A percentile compares a stretch with the other conserved stretches of the same genome.
Conservation (phyloP, 2,888 invertebrate species). For the Theretra japonica region DNA sequence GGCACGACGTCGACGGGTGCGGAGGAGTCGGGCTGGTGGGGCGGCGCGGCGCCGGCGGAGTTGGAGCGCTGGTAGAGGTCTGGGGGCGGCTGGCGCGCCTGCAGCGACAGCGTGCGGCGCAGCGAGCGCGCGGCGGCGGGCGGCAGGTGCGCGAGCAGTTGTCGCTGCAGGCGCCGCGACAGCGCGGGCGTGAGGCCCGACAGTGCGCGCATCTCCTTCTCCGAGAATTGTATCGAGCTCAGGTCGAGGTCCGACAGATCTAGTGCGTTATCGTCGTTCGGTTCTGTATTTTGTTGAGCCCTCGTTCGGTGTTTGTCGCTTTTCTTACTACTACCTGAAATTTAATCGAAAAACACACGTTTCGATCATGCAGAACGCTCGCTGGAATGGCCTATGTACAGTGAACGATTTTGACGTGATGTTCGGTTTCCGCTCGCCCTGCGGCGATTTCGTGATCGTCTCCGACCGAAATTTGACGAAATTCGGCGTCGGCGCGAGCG, state of each 20-base stretch:
- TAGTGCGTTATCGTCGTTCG: slow-evolving; percentile 62
- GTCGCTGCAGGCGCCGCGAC: slow-evolving; percentile 89
- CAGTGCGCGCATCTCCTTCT: slow-evolving; percentile 88
- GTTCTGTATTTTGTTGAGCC: slow-evolving; percentile 49
- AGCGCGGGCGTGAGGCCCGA: slow-evolving; percentile 89
- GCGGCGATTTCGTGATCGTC: slow-evolving; percentile 39
- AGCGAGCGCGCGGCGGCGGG: slow-evolving; percentile 88
- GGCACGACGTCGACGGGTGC: slow-evolving; percentile 51
- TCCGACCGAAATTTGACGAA: slow-evolving; percentile 32
- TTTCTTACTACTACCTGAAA: slow-evolving; percentile 81
- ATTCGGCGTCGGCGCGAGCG: slow-evolving; percentile 31
- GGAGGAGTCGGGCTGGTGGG: slow-evolving; percentile 45
- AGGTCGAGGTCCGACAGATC: slow-evolving; percentile 88
- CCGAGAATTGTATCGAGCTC: slow-evolving; percentile 87
- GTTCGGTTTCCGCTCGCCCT: slow-evolving; percentile 34
- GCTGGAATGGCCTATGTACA: slow-evolving; percentile 79
- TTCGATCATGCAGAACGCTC: slow-evolving; percentile 83
- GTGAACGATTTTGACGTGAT: slow-evolving; percentile 51
- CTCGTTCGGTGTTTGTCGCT: slow-evolving; percentile 66
- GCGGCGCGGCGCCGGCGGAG: slow-evolving; percentile 55
- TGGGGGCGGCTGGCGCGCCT: slow-evolving; percentile 50
- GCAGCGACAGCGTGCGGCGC: slow-evolving; percentile 87
- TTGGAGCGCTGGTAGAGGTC: slow-evolving; percentile 57
- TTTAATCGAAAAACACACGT: slow-evolving; percentile 82
- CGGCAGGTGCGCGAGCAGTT: slow-evolving; percentile 88